These are phyloP conservation scores for Sorex maritimensis DNA, from an alignment of 2,797 vertebrate genomes.

Conservation along the genomic window DNA sequence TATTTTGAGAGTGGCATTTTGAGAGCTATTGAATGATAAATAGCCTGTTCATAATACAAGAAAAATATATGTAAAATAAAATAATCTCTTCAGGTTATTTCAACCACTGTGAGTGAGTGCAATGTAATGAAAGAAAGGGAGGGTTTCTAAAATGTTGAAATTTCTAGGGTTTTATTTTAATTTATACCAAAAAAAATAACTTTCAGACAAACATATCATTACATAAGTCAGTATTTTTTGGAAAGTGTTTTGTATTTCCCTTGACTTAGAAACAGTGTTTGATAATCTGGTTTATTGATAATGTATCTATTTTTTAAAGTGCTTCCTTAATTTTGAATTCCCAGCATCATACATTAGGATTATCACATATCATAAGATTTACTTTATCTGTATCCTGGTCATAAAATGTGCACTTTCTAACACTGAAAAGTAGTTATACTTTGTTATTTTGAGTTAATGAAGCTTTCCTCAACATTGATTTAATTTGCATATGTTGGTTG, in stretches of 20 bases:
- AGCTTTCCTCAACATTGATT: constrained; percentile 21
- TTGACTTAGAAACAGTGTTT: neutral
- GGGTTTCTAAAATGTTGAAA: neutral
- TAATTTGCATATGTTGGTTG: constrained; percentile 31
- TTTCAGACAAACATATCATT: neutral
- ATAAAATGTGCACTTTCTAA: constrained; percentile 11
- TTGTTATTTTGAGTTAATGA: neutral
- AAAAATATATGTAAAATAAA: constrained; percentile 17
- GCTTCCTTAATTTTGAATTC: neutral
- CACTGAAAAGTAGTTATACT: constrained; percentile 16
- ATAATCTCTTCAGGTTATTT: neutral
- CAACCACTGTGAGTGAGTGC: neutral
- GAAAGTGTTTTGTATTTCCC: neutral
- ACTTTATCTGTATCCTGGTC: neutral
- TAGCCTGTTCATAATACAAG: neutral
- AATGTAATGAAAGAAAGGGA: neutral
- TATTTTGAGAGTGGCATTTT: neutral
- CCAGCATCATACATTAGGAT: neutral
- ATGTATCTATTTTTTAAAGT: neutral
- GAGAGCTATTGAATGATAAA: neutral
- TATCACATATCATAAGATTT: too few relatives aligned
- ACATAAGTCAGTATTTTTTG: neutral
- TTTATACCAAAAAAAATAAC: neutral
- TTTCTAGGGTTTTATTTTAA: too few relatives aligned
- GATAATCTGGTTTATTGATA: neutral